Base-by-base conservation (phyloP, 1,140 invertebrate species). In the Leptinotarsa undecemlineata region DNA sequence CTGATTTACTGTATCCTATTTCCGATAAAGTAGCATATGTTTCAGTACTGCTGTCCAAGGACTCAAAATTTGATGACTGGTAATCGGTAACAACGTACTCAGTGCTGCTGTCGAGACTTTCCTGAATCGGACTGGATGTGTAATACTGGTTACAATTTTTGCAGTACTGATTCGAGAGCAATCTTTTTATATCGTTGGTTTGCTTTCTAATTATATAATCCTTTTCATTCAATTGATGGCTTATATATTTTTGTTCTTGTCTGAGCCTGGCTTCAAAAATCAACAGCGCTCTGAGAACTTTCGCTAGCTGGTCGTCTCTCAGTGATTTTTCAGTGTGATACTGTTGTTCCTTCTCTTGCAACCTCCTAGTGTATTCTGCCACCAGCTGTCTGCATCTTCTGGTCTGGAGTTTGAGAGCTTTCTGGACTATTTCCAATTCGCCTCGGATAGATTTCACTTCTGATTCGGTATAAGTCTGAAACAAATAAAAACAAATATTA, bases 181-280 rank as follows among this genome's bases (percentile, higher is more conserved):
- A 85, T 81, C 88, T 90, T 11, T 88, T 85, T 68, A 94, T 92
- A 81, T 93, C 91, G 71, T 89, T 86, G 79, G 90, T 89, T 81
- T 93, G 92, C 70, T 88, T 87, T 74, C 88, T 88, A 42, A 94
- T 92, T 20, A 92, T 88, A 79, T 88, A 89, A 81, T 93, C 92
- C 81, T 92, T 92, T 79, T 92, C 91, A 57, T 88, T 87, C 3
- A 94, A 86, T 68, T 91, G 87, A 60, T 89, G 88, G 48, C 89
- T 88, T 60, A 94, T 92, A 76, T 88, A 89, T 79, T 91, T 91
- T 80, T 93, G 92, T 82, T 94, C 92, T 80, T 91, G 89, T n/a
- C 90, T 89, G 3, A 93, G 84, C n/a, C 91, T 86, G 0, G 91
- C 90, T 81, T 94, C 92, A 17, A 93, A 87, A 20, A 91, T 87